Conservation (phyloP, 2,888 invertebrate species). For the Cyrtodaria siliqua region DNA sequence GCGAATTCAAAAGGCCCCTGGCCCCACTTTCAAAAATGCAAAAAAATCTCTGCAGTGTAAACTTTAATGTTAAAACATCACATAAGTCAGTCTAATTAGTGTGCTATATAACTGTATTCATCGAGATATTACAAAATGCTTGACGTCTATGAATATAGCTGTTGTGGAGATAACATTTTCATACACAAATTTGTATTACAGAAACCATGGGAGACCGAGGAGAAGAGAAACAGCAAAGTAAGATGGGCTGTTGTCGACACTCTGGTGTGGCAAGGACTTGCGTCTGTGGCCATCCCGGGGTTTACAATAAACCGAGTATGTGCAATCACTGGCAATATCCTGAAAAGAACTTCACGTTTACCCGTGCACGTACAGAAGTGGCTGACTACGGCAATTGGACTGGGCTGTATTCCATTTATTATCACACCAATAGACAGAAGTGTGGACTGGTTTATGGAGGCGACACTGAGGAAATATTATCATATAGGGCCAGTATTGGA, state of each 20-base stretch:
- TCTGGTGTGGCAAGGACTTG: slow-evolving; percentile 96
- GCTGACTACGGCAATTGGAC: slow-evolving; percentile 89
- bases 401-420: slow-evolving; percentile 95
- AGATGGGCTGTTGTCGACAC: slow-evolving; percentile 91
- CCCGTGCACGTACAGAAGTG: slow-evolving; percentile 88
- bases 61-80: too few species aligned
- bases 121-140: too few species aligned
- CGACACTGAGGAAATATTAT: slow-evolving; percentile 79
- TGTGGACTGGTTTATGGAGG: slow-evolving; percentile 92
- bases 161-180: too few species aligned
- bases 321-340: slow-evolving; percentile 83
- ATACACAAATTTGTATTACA: too few species aligned
- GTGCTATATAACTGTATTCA: too few species aligned
- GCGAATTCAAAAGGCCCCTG: too few species aligned
- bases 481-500: slow-evolving; percentile 54
- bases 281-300: slow-evolving; percentile 96
- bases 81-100: too few species aligned
- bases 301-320: slow-evolving; percentile 95
- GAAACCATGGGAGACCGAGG: slow-evolving; percentile 60
- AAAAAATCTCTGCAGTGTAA: too few species aligned
- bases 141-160: too few species aligned
- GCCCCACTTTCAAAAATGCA: too few species aligned
- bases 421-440: slow-evolving; percentile 95
- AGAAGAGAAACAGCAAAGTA: slow-evolving; percentile 69
- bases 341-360: slow-evolving; percentile 57